These are phyloP conservation scores for Rhabdomys dilectus DNA, from an alignment of 2,113 vertebrate genomes.

Conservation along the genomic window DNA sequence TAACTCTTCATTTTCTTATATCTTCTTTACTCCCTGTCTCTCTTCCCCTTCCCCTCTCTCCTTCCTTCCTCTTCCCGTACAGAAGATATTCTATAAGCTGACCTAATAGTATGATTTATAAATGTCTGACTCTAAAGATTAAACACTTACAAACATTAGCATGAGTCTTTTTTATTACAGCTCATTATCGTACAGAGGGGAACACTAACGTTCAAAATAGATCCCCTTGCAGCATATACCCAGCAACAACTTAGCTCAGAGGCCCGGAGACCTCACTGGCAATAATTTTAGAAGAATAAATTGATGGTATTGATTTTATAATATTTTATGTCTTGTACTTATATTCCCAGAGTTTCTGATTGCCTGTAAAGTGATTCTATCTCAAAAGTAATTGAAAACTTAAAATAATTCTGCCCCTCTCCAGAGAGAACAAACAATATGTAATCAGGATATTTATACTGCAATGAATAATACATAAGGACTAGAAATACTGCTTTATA, in stretches of 20 bases:
- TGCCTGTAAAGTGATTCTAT: slow-evolving; percentile 11
- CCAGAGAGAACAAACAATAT: not conserved
- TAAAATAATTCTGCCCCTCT: not conserved
- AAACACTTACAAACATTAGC: not conserved
- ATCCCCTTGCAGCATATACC: not conserved
- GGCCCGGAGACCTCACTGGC: not conserved
- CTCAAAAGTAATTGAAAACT: slow-evolving; percentile 35
- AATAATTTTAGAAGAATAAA: slow-evolving; percentile 27
- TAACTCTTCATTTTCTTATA: not conserved
- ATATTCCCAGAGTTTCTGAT: not conserved
- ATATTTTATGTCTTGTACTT: slow-evolving; percentile 25
- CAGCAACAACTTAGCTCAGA: not conserved
- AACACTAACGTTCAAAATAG: not conserved
- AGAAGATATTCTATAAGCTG: not conserved
- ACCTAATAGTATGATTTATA: slow-evolving; percentile 16
- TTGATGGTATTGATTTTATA: slow-evolving; percentile 29
- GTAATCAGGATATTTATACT: not conserved
- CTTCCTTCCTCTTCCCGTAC: not conserved
- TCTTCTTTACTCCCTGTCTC: not conserved
- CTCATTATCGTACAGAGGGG: not conserved
- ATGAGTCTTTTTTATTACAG: not conserved
- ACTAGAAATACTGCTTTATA: slow-evolving; percentile 19
- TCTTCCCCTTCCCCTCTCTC: not conserved
- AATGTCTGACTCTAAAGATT: not conserved
- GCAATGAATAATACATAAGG: slow-evolving; percentile 45